Evolutionary conservation across 2,888 invertebrate species (phyloP), one percentile per base, ranked within the genome.

Genomic region (Leptopterna dolabrata): DNA sequence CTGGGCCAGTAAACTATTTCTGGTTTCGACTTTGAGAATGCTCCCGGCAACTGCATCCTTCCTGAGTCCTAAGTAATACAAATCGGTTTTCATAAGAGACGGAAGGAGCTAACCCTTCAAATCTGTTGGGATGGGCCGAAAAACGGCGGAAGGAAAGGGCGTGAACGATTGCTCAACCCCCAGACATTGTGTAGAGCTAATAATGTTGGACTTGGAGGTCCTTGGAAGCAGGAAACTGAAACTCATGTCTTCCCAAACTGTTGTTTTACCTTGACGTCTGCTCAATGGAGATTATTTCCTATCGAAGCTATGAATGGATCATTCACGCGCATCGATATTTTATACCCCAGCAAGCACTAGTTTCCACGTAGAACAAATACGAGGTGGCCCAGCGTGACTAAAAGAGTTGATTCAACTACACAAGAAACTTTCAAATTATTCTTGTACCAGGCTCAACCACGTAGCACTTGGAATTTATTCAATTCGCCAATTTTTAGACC

Each of bases 211-310:
- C 36, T n/a, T 80, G 43, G 78, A n/a, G 27, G 16, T 24, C 81
- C 81, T 81, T 51, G 81, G 14, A 27, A 16, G 19, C 81, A 81
- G 81, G 81, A 81, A 81, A 81, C 55, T 27, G 29, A 55, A 81
- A 29, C 51, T 81, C 81, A 81, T 55, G 81, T 30, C 27, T 19
- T 36, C 36, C 45, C 78, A 19, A 78, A 45, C 27, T 27, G 45
- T 13, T 43, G 76, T 76, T 76, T 71, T 19, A 24, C 45, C 27
- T 14, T 27, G 45, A 63, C 63, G 27, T 63, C 24, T 7, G 63
- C 63, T 19, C 63, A 63, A 63, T 63, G 63, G 63, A 24, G 24
- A 27, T 55, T 16, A 19, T 55, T 55, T 27, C 24, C 27, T 19
- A 63, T 24, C 63, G 63, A 63, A 63, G 16, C 13, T 47, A 13